Conservation (phyloP, 2,888 invertebrate genomes). For the Drepanosiphum platanoidis region DNA sequence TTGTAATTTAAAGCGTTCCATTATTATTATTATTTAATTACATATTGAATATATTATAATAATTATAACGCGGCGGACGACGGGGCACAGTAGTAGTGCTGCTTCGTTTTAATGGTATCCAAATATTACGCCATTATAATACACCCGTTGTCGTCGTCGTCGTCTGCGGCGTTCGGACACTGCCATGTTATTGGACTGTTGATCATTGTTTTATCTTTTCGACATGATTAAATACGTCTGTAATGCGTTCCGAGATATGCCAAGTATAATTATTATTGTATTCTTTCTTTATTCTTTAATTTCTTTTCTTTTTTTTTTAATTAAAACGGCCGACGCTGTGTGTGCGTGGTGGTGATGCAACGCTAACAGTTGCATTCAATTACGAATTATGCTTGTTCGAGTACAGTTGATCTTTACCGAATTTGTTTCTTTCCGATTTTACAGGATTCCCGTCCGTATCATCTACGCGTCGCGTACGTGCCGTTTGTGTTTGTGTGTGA, state of each 20-base stretch:
- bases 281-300: background rate
- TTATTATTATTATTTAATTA: no score
- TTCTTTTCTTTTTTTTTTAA: background rate
- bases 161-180: background rate
- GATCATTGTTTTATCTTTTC: background rate
- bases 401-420: background rate
- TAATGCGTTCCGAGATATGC: background rate
- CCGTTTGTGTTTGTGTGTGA: constrained; percentile 4
- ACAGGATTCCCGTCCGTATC: background rate
- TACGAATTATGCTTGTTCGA: background rate
- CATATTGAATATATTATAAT: no score
- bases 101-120: no score
- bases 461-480: background rate
- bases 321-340: background rate
- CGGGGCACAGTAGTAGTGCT: no score
- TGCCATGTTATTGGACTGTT: background rate
- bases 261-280: no score
- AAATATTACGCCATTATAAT: no score
- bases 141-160: background rate
- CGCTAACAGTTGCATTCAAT: background rate
- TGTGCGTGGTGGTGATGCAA: background rate
- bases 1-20: no score
- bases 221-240: background rate
- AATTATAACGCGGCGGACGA: no score
- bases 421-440: constrained; percentile 36